Conservation (phyloP, 2,797 vertebrate species). For the Adrianichthys oophorus region DNA sequence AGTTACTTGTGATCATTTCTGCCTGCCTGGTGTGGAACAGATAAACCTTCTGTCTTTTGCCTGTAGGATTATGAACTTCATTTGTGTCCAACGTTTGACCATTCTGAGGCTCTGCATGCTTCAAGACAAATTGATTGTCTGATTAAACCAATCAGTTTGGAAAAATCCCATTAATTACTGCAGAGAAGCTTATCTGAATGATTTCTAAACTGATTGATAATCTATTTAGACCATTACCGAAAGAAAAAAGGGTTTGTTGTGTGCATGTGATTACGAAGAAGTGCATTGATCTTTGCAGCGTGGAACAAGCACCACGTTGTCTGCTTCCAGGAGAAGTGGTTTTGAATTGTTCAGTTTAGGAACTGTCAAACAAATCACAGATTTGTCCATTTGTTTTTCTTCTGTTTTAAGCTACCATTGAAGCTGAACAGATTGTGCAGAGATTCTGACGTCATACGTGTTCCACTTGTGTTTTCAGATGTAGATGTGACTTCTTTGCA, state of each 20-base stretch:
- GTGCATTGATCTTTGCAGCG: conserved; percentile 19
- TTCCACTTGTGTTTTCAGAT: conserved; percentile 63
- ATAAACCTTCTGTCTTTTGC: too few relatives aligned
- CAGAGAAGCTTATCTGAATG: conserved; percentile 25
- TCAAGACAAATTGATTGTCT: conserved; percentile 49
- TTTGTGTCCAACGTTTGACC: too few relatives aligned
- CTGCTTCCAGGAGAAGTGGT: background rate
- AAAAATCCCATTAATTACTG: conserved; percentile 51
- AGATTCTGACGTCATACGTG: too few relatives aligned
- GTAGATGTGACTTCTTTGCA: conserved; percentile 84
- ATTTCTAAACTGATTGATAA: conserved; percentile 52
- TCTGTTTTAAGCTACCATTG: too few relatives aligned
- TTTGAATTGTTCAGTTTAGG: background rate
- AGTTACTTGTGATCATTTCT: too few relatives aligned
- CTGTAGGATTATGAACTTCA: too few relatives aligned
- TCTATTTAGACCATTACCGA: conserved; percentile 40
- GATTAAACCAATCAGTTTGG: conserved; percentile 32
- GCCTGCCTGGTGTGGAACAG: too few relatives aligned
- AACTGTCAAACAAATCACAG: too few relatives aligned
- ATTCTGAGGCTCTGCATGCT: too few relatives aligned
- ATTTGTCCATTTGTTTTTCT: too few relatives aligned
- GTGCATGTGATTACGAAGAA: conserved; percentile 14
- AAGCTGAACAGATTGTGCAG: too few relatives aligned
- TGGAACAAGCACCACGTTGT: background rate
- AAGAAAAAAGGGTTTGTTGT: conserved; percentile 11